Evolutionary conservation across 2,113 vertebrate species (phyloP).

Genomic region (Eretmochelys imbricata): DNA sequence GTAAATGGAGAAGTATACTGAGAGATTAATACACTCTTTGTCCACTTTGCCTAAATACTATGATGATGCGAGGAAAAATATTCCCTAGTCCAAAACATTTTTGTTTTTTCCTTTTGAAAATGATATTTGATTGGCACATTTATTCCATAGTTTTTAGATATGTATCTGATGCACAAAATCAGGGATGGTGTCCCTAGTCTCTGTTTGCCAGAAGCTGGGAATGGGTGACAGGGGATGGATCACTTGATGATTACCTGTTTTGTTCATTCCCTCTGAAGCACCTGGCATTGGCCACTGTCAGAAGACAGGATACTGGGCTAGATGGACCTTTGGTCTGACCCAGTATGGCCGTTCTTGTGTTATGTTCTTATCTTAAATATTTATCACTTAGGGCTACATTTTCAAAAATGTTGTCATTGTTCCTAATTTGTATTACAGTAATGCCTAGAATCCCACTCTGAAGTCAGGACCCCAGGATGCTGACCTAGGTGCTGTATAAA

Average conservation of each 20-base stretch:
- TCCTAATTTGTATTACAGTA: not conserved
- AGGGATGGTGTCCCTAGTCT: no score
- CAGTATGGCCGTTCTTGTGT: no score
- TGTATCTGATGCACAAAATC: not conserved
- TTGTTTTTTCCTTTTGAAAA: not conserved
- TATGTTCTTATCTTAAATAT: not conserved
- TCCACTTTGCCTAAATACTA: constrained; percentile 2
- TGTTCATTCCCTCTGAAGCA: no score
- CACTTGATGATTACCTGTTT: no score
- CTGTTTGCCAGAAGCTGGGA: no score
- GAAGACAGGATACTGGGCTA: no score
- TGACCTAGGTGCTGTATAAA: not conserved
- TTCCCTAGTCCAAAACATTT: not conserved
- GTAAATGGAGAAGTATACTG: not conserved
- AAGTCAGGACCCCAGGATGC: not conserved
- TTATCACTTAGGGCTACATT: not conserved
- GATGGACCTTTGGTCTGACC: no score
- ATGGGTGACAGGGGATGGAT: no score
- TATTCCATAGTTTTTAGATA: not conserved
- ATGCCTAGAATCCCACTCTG: not conserved
- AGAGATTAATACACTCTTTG: not conserved
- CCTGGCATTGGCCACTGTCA: no score
- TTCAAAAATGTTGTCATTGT: not conserved
- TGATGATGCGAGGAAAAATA: not conserved
- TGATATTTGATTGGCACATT: not conserved